A percentile compares a stretch with the other conserved stretches of the same genome.
phyloP scores from a whole-genome alignment of 2,888 invertebrate genomes.

The Megastigmus dorsalis region DNA sequence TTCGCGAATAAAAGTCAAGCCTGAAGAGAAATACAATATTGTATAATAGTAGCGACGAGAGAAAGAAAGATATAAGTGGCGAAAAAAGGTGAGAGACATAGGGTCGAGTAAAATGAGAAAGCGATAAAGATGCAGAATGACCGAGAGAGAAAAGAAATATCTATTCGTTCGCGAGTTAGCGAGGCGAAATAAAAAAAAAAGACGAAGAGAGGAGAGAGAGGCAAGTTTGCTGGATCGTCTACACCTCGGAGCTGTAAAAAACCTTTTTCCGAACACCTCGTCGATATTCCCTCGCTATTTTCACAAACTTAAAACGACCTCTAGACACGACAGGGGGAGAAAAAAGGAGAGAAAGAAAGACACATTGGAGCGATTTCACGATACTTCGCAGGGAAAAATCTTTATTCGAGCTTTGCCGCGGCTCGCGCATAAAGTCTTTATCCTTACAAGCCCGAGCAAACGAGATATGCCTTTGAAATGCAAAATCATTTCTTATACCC shows the following conservation, averaged over 20 bases:
- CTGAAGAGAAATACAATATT: not conserved
- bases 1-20: not conserved
- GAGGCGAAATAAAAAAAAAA: not conserved
- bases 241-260: slow-evolving; percentile 45
- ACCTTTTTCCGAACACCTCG: slow-evolving; percentile 43
- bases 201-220: not conserved
- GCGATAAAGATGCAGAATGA: slow-evolving; percentile 23
- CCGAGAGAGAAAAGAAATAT: not conserved
- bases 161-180: not conserved
- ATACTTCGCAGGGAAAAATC: slow-evolving; percentile 20
- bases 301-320: slow-evolving; percentile 50
- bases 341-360: not conserved
- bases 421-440: not conserved
- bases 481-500: too few relatives aligned
- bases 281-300: slow-evolving; percentile 49
- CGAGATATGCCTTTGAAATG: too few relatives aligned
- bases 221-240: slow-evolving; percentile 39
- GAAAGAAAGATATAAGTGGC: too few relatives aligned
- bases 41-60: too few relatives aligned
- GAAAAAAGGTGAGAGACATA: too few relatives aligned
- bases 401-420: slow-evolving; percentile 2
- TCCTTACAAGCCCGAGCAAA: not conserved
- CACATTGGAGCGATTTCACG: not conserved
- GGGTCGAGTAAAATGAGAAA: slow-evolving; percentile 19
- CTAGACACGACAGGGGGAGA: slow-evolving; percentile 21